phyloP scores from a whole-genome alignment of 2,113 vertebrate genomes.

The human (Homo sapiens) region DNA sequence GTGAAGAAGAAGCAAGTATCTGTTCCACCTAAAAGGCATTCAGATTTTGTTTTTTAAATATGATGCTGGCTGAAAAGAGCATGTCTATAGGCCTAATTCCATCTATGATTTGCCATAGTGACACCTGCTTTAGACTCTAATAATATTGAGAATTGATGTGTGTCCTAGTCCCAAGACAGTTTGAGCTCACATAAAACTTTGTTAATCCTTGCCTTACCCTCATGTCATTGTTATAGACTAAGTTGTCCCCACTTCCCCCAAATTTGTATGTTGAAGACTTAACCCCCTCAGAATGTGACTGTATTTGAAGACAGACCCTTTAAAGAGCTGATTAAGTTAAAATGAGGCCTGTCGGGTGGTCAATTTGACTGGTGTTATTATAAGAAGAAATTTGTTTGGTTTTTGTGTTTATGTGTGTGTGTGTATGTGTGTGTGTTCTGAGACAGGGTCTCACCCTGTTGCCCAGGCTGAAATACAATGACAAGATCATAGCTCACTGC shows the following conservation, averaged over 20 bases:
- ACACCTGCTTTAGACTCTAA: background rate
- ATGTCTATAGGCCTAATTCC: background rate
- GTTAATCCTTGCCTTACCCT: background rate
- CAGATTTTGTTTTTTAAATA: background rate
- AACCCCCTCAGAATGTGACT: background rate
- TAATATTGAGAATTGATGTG: background rate
- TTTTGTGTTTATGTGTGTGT: too few relatives aligned
- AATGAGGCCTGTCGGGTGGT: background rate
- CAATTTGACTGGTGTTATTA: background rate
- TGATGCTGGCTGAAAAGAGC: background rate
- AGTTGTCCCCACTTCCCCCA: background rate
- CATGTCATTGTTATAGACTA: background rate
- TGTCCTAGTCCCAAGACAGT: background rate
- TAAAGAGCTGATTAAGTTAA: background rate
- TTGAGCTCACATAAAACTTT: conserved; percentile 15
- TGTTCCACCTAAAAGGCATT: background rate
- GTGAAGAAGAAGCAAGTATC: background rate
- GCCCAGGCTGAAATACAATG: too few relatives aligned
- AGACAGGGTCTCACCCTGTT: too few relatives aligned
- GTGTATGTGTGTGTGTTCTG: too few relatives aligned
- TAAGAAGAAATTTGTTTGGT: background rate
- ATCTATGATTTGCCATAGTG: background rate
- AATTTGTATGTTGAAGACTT: background rate
- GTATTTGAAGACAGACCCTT: background rate
- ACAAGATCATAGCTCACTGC: too few relatives aligned